Evolutionary conservation across 2,113 vertebrate species (phyloP).

Genomic region (Chloroceryle aenea): DNA sequence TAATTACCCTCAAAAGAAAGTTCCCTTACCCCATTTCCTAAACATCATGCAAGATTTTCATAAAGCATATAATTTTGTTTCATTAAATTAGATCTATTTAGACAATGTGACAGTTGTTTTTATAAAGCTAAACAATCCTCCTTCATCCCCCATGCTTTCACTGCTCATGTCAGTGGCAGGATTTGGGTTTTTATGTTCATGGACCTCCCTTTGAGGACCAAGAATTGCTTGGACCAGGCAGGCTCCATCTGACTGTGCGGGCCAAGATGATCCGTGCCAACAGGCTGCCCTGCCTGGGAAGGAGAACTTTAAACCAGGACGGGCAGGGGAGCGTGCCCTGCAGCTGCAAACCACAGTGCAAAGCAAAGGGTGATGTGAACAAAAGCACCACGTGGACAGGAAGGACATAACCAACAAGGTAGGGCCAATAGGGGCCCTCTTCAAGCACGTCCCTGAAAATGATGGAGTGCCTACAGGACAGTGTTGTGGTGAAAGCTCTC

Average conservation of each 20-base stretch:
- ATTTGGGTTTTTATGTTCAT: not conserved
- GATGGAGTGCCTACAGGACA: not conserved
- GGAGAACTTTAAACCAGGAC: not conserved
- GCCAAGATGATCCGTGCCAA: not conserved
- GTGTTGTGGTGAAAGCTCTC: rapidly evolving
- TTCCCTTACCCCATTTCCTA: conserved; percentile 45
- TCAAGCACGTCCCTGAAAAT: not conserved
- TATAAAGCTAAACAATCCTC: conserved; percentile 2
- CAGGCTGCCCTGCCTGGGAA: not conserved
- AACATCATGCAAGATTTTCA: conserved; percentile 18
- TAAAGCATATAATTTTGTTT: conserved; percentile 41
- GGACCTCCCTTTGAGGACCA: not conserved
- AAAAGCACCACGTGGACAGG: not conserved
- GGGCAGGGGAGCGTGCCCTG: not conserved
- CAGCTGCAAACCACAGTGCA: not conserved
- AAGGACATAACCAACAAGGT: not conserved
- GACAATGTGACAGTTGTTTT: conserved; percentile 37
- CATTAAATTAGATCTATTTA: conserved; percentile 58
- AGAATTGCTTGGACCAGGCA: not conserved
- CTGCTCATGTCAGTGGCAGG: not conserved
- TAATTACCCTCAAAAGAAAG: conserved; percentile 52
- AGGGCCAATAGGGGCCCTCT: not conserved
- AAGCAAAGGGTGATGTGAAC: not conserved
- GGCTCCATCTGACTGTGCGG: not conserved
- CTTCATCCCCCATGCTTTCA: not conserved